These are phyloP conservation scores for Pelobates fuscus DNA, from an alignment of 2,113 vertebrate species.

Conservation along the genomic window DNA sequence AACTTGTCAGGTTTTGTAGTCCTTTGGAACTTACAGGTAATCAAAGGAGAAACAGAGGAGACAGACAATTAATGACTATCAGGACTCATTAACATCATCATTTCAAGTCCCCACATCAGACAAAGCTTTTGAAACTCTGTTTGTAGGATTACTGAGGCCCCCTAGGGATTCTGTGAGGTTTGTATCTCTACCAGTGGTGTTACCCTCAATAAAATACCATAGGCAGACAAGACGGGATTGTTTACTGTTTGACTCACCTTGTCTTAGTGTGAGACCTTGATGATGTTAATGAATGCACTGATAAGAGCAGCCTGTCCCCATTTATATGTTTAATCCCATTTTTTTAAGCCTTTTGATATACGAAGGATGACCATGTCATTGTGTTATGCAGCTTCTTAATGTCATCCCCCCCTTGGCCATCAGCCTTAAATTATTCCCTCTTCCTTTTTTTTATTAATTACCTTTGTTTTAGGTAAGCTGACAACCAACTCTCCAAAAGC, in stretches of 20 bases:
- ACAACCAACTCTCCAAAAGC: no score
- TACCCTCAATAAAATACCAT: neutral
- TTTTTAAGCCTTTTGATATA: neutral
- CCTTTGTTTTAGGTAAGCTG: no score
- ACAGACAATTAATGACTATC: conserved; percentile 51
- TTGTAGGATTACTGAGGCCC: conserved; percentile 46
- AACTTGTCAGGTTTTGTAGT: conserved; percentile 7
- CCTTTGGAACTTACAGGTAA: conserved; percentile 54
- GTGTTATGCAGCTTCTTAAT: no score
- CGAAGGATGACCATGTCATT: no score
- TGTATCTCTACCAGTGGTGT: neutral
- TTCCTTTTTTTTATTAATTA: no score
- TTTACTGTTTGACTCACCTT: neutral
- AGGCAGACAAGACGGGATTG: conserved; percentile 8
- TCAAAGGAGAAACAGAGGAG: conserved; percentile 57
- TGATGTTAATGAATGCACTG: conserved; percentile 1
- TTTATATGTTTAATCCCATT: no score
- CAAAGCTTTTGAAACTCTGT: conserved; percentile 58
- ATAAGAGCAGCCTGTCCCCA: conserved; percentile 8
- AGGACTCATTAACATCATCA: conserved; percentile 38
- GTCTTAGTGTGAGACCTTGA: neutral
- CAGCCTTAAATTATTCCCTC: no score
- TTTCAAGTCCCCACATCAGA: conserved; percentile 56
- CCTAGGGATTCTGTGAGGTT: conserved; percentile 56
- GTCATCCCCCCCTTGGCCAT: no score